Conservation (phyloP, 2,888 invertebrate genomes). For the Hemaris fuciformis region DNA sequence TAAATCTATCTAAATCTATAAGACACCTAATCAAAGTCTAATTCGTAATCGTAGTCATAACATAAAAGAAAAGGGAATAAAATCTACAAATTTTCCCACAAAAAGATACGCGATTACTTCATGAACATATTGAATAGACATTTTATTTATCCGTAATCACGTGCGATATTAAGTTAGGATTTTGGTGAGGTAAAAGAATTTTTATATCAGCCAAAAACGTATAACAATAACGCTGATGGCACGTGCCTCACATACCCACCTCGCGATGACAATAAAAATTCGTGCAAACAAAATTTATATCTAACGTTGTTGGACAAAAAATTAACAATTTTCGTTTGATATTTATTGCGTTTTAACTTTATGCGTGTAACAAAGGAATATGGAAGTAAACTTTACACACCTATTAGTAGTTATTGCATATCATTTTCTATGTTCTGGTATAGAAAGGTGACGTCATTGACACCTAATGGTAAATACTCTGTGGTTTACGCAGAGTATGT, state of each 20-base stretch:
- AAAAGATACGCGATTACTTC: conserved; percentile 10
- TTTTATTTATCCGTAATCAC: conserved; percentile 11
- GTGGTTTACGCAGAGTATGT: too few species aligned
- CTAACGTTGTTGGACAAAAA: neutral
- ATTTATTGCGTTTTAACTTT: neutral
- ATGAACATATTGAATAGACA: conserved; percentile 2
- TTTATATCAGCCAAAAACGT: neutral
- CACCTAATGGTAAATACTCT: too few species aligned
- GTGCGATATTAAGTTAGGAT: conserved; percentile 12
- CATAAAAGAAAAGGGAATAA: neutral
- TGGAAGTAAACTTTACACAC: neutral
- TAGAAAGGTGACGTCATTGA: too few species aligned
- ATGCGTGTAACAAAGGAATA: neutral
- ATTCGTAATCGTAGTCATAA: too few species aligned
- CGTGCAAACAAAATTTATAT: neutral
- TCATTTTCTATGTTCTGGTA: too few species aligned
- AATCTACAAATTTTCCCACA: neutral
- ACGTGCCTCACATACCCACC: neutral
- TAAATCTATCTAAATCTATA: too few species aligned
- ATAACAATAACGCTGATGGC: conserved; percentile 5
- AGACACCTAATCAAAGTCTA: too few species aligned
- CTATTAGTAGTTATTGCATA: too few species aligned
- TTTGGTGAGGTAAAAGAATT: conserved; percentile 4
- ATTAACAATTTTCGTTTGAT: conserved; percentile 3
- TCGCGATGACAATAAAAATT: neutral